A percentile compares a stretch with the other conserved stretches of the same genome.
Conservation (phyloP, 2,888 invertebrate genomes). For the Volucella bombylans region DNA sequence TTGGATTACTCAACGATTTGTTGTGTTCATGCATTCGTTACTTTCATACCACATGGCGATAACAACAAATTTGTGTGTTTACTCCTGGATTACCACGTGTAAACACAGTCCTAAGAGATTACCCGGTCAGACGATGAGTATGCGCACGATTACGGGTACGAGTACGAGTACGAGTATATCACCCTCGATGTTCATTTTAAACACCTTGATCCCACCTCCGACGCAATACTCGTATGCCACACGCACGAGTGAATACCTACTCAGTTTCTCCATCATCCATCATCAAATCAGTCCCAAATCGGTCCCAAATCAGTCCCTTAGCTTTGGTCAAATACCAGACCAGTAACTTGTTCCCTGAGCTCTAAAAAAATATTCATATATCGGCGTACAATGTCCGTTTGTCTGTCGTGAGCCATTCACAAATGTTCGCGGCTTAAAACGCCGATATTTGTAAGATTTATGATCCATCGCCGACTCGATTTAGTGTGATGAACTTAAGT, state of each 20-base stretch:
- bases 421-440: conserved; percentile 40
- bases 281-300: not conserved
- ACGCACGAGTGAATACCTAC: not conserved
- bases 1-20: conserved; percentile 18
- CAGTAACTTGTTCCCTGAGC: conserved; percentile 27
- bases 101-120: conserved; percentile 47
- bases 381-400: conserved; percentile 29
- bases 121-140: conserved; percentile 17
- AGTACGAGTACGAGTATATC: not conserved
- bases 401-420: conserved; percentile 37
- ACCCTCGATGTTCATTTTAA: conserved; percentile 32
- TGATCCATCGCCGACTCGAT: conserved; percentile 18
- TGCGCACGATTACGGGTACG: not conserved
- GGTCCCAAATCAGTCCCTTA: not conserved
- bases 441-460: conserved; percentile 46
- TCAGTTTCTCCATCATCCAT: conserved; percentile 21
- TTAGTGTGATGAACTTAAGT: conserved; percentile 20
- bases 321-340: not conserved
- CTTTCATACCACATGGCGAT: conserved; percentile 24
- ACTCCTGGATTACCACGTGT: conserved; percentile 34
- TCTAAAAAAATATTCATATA: not conserved
- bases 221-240: conserved; percentile 4
- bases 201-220: conserved; percentile 47
- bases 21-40: not conserved
- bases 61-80: conserved; percentile 41